Percentiles rank a stretch among this genome's conserved stretches.
These are phyloP conservation scores for Coelopa pilipes DNA, from an alignment of 2,888 invertebrate species.

Conservation along the genomic window DNA sequence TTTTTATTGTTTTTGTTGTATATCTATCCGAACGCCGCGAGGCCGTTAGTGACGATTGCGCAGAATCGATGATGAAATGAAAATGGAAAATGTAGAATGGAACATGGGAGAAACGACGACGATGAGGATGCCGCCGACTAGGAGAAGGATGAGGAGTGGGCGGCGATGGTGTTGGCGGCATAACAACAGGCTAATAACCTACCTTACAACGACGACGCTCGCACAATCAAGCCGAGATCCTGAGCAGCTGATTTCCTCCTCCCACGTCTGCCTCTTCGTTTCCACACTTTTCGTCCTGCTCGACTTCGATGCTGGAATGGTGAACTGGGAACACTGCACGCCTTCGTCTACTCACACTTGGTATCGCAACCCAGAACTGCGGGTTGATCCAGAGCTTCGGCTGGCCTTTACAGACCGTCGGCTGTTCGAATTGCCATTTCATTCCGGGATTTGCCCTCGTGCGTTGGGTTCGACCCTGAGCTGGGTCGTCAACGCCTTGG, in stretches of 20 bases:
- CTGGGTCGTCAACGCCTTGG: not conserved
- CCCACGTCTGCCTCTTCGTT: no score
- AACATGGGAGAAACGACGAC: not conserved
- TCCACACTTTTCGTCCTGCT: not conserved
- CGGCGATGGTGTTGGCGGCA: no score
- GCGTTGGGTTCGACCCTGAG: not conserved
- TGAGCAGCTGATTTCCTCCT: slow-evolving; percentile 28
- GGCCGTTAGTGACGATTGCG: slow-evolving; percentile 11
- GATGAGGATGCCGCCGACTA: not conserved
- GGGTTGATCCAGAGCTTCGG: not conserved
- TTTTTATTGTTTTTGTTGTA: not conserved
- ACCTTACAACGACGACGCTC: slow-evolving; percentile 7
- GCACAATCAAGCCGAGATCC: not conserved
- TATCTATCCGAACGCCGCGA: not conserved
- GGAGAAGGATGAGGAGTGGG: not conserved
- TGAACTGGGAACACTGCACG: not conserved
- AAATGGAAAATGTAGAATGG: not conserved
- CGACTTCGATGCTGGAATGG: not conserved
- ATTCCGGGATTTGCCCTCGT: not conserved
- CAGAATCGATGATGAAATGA: slow-evolving; percentile 23
- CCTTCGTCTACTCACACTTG: no score
- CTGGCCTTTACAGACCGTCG: no score
- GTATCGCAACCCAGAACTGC: no score
- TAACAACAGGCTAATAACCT: slow-evolving; percentile 28
- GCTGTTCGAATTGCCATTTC: no score